Evolutionary conservation across 2,113 vertebrate species (phyloP).

Genomic region (Onychostoma macrolepis): DNA sequence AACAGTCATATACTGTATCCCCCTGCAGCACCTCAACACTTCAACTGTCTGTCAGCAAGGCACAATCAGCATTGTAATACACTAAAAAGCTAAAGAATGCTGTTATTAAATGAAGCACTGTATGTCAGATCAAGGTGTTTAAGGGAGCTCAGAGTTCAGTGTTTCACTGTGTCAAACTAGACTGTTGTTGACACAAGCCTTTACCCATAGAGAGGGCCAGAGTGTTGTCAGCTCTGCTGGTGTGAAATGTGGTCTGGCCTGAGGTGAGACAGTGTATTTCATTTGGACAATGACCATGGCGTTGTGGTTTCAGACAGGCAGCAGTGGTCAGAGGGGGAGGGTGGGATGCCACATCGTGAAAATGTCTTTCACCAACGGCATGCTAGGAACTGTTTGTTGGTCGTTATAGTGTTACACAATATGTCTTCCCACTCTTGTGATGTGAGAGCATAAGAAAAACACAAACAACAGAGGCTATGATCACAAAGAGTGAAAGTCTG

Average conservation of each 20-base stretch:
- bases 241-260: conserved; percentile 16
- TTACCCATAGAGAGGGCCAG: not conserved
- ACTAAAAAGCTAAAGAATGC: not conserved
- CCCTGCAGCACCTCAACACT: not conserved
- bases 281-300: conserved; percentile 24
- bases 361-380: conserved; percentile 16
- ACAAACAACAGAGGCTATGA: not conserved
- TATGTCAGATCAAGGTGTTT: not conserved
- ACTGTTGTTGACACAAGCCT: conserved; percentile 4
- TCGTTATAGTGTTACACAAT: conserved; percentile 6
- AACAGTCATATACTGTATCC: not conserved
- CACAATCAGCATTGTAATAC: not conserved
- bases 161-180: not conserved
- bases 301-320: conserved; percentile 19
- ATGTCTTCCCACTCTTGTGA: not conserved
- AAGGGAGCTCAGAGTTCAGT: not conserved
- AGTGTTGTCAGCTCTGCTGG: not conserved
- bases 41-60: not conserved
- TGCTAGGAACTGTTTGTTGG: conserved; percentile 34
- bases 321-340: conserved; percentile 21
- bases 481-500: not conserved
- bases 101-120: not conserved
- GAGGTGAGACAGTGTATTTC: conserved; percentile 22
- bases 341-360: conserved; percentile 11
- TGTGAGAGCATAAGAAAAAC: not conserved